Evolutionary conservation across 2,797 vertebrate genomes (phyloP).

Genomic region (Chelonia mydas): DNA sequence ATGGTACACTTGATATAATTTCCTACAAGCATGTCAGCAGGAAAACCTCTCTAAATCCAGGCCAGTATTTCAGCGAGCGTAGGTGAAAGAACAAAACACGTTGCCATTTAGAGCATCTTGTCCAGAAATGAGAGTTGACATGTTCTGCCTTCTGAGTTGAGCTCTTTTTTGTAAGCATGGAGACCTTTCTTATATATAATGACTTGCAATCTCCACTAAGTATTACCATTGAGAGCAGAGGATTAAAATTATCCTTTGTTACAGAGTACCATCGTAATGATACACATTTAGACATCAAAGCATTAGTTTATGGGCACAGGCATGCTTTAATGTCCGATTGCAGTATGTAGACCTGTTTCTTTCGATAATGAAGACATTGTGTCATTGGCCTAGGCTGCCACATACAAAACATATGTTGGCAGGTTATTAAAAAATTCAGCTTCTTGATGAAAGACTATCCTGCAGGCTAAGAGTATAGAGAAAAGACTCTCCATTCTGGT

Average conservation of each 20-base stretch:
- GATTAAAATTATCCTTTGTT: constrained; percentile 78
- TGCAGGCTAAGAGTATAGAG: constrained; percentile 86
- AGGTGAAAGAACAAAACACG: not conserved
- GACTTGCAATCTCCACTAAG: constrained; percentile 34
- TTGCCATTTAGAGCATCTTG: not conserved
- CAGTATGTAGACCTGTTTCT: constrained; percentile 79
- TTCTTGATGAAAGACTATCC: constrained; percentile 88
- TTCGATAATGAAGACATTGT: constrained; percentile 85
- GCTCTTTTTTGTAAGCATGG: not conserved
- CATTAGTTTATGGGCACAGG: constrained; percentile 79
- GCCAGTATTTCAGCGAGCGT: not conserved
- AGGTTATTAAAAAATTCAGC: constrained; percentile 88
- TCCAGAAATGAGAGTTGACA: not conserved
- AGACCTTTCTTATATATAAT: constrained; percentile 22
- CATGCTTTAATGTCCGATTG: constrained; percentile 84
- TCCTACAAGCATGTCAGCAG: constrained; percentile 25
- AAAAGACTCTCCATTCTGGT: constrained; percentile 82
- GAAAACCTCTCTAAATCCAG: constrained; percentile 25
- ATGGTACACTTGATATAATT: not conserved
- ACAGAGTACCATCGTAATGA: constrained; percentile 60
- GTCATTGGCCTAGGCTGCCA: constrained; percentile 78
- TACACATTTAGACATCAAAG: constrained; percentile 80
- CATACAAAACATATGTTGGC: constrained; percentile 82
- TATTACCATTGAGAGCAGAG: constrained; percentile 60
- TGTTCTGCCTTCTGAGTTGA: constrained; percentile 56